phyloP scores from a whole-genome alignment of 2,113 vertebrate species.

The Muntiacus reevesi region DNA sequence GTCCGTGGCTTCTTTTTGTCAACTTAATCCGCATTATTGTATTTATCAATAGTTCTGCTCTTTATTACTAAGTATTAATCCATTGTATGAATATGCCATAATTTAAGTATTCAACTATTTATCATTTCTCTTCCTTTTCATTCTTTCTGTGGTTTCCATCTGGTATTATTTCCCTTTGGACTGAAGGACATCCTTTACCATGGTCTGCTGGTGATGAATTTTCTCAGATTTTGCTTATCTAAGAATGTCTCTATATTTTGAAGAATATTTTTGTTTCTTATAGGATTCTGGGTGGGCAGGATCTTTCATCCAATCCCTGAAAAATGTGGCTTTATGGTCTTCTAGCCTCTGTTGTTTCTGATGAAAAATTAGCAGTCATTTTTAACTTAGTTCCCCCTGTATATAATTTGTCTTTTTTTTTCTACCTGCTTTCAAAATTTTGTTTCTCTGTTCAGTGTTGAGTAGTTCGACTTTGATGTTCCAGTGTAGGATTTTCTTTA shows the following conservation, averaged over 20 bases:
- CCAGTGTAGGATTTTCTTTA: background rate
- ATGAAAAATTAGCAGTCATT: background rate
- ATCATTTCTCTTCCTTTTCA: background rate
- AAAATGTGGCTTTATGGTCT: background rate
- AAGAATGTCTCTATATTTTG: background rate
- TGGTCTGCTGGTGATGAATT: background rate
- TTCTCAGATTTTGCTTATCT: background rate
- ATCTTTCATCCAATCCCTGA: background rate
- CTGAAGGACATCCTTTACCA: background rate
- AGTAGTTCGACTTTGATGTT: background rate
- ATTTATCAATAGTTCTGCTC: background rate
- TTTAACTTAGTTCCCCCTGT: background rate
- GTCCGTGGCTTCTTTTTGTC: background rate
- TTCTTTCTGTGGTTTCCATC: background rate
- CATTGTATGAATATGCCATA: background rate
- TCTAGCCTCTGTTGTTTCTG: background rate
- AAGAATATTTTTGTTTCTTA: background rate
- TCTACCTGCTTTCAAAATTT: background rate
- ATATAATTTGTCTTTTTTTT: background rate
- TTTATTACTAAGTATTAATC: background rate
- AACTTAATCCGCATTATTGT: background rate
- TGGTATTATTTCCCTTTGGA: background rate
- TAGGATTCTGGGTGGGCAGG: background rate
- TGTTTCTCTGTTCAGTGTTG: background rate
- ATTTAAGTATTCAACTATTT: background rate